Percentiles rank a stretch among this genome's conserved stretches.
Evolutionary conservation across 2,888 invertebrate genomes (phyloP).

Genomic region (Gortyna flavago): DNA sequence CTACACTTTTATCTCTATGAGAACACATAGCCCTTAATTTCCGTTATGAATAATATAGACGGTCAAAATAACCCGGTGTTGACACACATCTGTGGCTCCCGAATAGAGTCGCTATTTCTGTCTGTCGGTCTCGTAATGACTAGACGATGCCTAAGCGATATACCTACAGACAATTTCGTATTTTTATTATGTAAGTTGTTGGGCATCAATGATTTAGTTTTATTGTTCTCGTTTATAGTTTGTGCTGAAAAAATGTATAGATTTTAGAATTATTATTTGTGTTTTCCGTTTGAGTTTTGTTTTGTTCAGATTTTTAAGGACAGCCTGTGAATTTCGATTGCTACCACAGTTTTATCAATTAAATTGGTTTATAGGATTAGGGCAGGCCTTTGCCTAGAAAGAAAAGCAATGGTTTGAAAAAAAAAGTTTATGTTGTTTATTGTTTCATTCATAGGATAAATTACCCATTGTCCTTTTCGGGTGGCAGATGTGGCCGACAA

Average conservation of each 20-base stretch:
- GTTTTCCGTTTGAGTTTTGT: conserved; percentile 7
- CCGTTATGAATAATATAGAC: conserved; percentile 73
- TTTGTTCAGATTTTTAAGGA: background rate
- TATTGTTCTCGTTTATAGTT: conserved; percentile 41
- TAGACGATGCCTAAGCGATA: conserved; percentile 73
- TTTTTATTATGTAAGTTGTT: conserved; percentile 44
- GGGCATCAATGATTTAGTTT: conserved; percentile 33
- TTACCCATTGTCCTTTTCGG: background rate
- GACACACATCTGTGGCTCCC: conserved; percentile 85
- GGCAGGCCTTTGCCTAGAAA: background rate
- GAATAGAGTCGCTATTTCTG: conserved; percentile 85
- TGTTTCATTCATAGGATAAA: background rate
- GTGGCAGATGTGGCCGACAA: background rate
- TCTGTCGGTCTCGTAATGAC: conserved; percentile 83
- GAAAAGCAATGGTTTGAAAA: background rate
- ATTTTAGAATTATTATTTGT: background rate
- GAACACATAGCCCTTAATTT: conserved; percentile 70
- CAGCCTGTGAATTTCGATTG: background rate
- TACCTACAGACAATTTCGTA: conserved; percentile 34
- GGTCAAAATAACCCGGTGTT: conserved; percentile 83
- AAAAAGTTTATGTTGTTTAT: background rate
- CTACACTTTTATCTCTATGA: conserved; percentile 27
- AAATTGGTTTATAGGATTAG: background rate
- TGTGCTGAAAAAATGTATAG: background rate
- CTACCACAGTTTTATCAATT: background rate